Evolutionary conservation across 2,113 vertebrate genomes (phyloP).

Genomic region (Etia nguti): DNA sequence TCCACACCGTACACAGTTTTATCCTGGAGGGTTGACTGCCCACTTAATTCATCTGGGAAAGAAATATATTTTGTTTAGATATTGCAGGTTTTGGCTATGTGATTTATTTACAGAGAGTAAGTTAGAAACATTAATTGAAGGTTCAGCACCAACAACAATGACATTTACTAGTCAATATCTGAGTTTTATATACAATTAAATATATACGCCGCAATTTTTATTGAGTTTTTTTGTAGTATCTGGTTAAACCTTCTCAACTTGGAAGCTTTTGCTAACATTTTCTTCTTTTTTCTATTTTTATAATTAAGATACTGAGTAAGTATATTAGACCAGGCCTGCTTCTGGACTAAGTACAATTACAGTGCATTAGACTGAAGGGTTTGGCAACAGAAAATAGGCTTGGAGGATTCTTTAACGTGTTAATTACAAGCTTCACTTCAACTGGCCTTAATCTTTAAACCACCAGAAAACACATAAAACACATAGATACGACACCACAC

Average conservation of each 20-base stretch:
- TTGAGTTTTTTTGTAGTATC: neutral
- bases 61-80: rapidly evolving
- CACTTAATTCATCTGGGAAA: constrained; percentile 79
- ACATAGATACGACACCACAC: neutral
- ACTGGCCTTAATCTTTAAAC: constrained; percentile 41
- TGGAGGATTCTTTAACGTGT: constrained; percentile 36
- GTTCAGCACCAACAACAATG: neutral
- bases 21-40: constrained; percentile 77
- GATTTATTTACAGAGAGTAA: neutral
- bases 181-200: neutral
- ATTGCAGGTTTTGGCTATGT: neutral
- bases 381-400: constrained; percentile 25
- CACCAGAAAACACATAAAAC: constrained; percentile 45
- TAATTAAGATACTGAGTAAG: neutral
- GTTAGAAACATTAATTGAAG: neutral
- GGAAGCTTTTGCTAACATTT: neutral
- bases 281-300: neutral
- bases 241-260: neutral
- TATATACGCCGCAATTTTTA: neutral
- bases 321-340: neutral
- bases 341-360: neutral
- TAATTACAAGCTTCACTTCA: constrained; percentile 53
- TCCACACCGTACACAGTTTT: constrained; percentile 95
- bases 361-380: neutral
- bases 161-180: neutral